Evolutionary conservation across 2,888 invertebrate genomes (phyloP), one percentile per base, ranked within the genome.

Genomic region (Netelia fuscicornis): DNA sequence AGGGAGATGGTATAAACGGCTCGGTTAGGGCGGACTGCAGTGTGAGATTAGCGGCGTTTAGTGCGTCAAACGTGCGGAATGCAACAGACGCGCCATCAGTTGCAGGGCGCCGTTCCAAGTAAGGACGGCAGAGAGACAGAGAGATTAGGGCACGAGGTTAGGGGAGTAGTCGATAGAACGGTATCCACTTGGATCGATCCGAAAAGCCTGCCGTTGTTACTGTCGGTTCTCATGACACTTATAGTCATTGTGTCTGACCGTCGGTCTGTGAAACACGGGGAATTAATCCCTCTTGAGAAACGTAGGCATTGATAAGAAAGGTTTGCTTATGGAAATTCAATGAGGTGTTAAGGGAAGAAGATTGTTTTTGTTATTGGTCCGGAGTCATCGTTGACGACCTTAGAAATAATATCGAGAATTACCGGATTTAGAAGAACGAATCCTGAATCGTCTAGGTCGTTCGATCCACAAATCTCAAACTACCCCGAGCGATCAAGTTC

Each of bases 11-110:
- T 60, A 81, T 81, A 84, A 84, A 81, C 81, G 70, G 52, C 76
- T 81, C 72, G 84, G 81, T 77, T 77, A 77, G 84, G 52, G 65
- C 42, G 62, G 48, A 37, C 67, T 72, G 77, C 52, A 52, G 54
- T 65, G 54, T 58, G 81, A 84, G 81, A 84, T 84, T 81, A 81
- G 84, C 60, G 60, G 77, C 77, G 71, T 81, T 84, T 72, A 77
- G 76, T 70, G 80, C 76, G 77, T 81, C 71, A 81, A 23, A 64
- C 48, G 70, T 79, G 68, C 44, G 72, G 71, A 84, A 84, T 84
- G 67, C 65, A 3, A 5, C 25, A 20, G 74, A 81, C 74, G 58
- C 64, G 17, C 58, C 54, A 75, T 52, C 84, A 81, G 70, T 76
- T 77, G 60, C 56, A 64, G 52, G 37, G 37, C 30, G 62, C 58